A percentile compares a stretch with the other conserved stretches of the same genome.
These are phyloP conservation scores for Apteryx mantelli DNA, from an alignment of 2,113 vertebrate genomes.

Conservation along the genomic window DNA sequence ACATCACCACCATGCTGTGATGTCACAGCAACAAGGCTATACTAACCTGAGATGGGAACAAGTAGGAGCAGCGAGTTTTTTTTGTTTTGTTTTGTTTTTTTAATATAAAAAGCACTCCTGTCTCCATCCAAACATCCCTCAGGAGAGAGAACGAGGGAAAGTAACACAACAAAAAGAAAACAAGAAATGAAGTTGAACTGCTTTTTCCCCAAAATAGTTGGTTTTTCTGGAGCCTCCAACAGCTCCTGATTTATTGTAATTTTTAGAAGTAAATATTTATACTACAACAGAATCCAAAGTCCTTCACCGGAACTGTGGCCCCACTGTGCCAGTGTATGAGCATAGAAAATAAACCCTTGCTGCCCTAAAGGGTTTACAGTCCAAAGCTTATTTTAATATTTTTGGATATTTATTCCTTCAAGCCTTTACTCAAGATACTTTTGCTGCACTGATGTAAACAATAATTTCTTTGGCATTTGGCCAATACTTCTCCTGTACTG, in stretches of 20 bases:
- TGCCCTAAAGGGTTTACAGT: conserved; percentile 36
- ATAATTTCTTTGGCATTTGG: conserved; percentile 46
- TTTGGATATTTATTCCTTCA: conserved; percentile 67
- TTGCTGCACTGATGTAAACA: conserved; percentile 50
- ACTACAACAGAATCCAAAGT: neutral
- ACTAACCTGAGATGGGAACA: neutral
- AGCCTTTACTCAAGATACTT: conserved; percentile 36
- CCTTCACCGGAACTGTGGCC: neutral
- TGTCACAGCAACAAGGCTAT: neutral
- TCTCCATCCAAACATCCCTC: neutral
- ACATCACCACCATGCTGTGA: neutral
- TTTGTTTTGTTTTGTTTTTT: neutral
- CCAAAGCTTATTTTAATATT: conserved; percentile 39
- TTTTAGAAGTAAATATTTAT: conserved; percentile 43
- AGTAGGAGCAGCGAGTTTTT: neutral
- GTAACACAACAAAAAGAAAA: neutral
- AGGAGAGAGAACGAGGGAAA: neutral
- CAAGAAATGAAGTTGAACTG: neutral
- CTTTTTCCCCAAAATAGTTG: neutral
- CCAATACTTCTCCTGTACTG: conserved; percentile 21
- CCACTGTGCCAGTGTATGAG: neutral
- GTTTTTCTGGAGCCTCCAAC: neutral
- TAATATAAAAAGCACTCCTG: neutral
- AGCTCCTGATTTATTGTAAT: neutral
- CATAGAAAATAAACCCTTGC: conserved; percentile 19